A percentile compares a stretch with the other conserved stretches of the same genome.
phyloP scores from a whole-genome alignment of 2,888 invertebrate genomes.

The Thera britannica region DNA sequence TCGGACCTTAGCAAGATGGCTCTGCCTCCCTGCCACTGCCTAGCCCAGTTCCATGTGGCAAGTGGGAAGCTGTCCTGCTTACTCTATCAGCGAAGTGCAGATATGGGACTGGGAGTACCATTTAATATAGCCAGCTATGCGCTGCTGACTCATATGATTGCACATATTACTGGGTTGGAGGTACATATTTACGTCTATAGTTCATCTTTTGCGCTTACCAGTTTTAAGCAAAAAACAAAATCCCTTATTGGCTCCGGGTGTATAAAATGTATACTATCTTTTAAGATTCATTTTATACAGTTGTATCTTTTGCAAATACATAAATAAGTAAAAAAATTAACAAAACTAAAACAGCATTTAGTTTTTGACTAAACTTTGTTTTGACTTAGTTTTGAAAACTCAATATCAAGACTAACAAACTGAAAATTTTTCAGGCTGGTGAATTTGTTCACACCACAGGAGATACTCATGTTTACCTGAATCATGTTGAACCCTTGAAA shows the following conservation, averaged over 20 bases:
- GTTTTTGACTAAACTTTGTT: no score
- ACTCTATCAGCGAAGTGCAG: conserved; percentile 97
- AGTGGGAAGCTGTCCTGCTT: conserved; percentile 94
- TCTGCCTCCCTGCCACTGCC: conserved; percentile 97
- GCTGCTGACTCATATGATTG: conserved; percentile 97
- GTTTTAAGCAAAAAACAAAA: no score
- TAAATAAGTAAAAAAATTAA: no score
- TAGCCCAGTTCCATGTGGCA: conserved; percentile 97
- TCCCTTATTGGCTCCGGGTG: no score
- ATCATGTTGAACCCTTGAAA: conserved; percentile 93
- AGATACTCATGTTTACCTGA: conserved; percentile 97
- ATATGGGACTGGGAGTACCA: conserved; percentile 99
- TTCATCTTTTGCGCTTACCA: no score
- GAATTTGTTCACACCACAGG: conserved; percentile 98
- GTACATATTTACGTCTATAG: conserved; percentile 63
- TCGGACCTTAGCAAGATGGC: conserved; percentile 95
- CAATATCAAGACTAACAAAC: not conserved
- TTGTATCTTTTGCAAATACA: no score
- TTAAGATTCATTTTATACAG: no score
- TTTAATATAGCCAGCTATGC: conserved; percentile 99
- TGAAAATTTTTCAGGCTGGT: conserved; percentile 87
- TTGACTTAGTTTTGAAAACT: no score
- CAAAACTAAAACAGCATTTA: no score
- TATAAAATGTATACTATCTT: no score
- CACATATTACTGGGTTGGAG: conserved; percentile 95